Conservation (phyloP, 2,113 vertebrate genomes). For the Tetrax tetrax region DNA sequence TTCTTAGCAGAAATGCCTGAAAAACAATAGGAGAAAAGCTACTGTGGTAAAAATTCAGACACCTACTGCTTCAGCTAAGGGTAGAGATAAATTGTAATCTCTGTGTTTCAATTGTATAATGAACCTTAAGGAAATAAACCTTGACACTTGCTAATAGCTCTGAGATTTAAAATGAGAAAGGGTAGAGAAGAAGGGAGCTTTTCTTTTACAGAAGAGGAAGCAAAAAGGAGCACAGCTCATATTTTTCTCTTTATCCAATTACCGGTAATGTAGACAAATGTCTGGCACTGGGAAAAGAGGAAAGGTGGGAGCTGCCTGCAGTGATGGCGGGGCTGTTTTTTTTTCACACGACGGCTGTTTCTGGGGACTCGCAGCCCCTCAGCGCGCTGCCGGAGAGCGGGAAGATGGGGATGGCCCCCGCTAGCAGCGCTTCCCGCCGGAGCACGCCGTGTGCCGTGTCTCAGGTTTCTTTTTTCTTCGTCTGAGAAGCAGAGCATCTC, state of each 20-base stretch:
- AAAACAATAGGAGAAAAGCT: constrained; percentile 24
- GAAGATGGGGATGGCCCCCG: not conserved
- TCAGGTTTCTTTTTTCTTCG: constrained; percentile 3
- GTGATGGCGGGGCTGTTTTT: not conserved
- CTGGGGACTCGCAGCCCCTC: not conserved
- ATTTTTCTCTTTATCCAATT: constrained; percentile 29
- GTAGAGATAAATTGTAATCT: not conserved
- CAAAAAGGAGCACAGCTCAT: not conserved
- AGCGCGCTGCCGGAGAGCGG: not conserved
- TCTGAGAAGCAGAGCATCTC: constrained; percentile 16
- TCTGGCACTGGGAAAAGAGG: not conserved
- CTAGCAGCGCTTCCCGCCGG: not conserved
- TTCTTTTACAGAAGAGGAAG: not conserved
- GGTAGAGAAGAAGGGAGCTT: not conserved
- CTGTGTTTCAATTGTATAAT: not conserved
- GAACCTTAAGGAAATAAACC: not conserved
- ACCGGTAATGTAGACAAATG: not conserved
- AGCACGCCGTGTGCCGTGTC: rapidly evolving
- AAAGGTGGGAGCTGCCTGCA: not conserved
- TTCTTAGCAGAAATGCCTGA: constrained; percentile 10
- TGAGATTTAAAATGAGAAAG: not conserved
- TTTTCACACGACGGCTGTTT: not conserved
- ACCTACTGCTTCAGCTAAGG: constrained; percentile 1
- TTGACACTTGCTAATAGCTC: not conserved
- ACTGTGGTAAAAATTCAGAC: not conserved